These are phyloP conservation scores for Euphydryas editha DNA, from an alignment of 2,888 invertebrate species.

Conservation along the genomic window DNA sequence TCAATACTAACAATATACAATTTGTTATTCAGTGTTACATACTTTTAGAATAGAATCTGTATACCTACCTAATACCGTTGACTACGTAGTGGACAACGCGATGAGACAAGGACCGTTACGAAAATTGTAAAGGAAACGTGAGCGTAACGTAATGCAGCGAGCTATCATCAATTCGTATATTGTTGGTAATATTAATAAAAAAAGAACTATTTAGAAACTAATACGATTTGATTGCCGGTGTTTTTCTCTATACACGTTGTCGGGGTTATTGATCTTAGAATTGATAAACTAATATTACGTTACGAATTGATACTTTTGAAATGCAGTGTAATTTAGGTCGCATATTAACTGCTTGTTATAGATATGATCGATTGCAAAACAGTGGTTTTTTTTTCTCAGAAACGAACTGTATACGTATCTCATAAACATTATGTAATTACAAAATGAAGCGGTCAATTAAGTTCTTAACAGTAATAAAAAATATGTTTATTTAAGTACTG, in stretches of 20 bases:
- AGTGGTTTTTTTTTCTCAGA: background rate
- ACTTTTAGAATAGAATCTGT: conserved; percentile 67
- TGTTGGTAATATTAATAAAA: conserved; percentile 51
- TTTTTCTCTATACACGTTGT: conserved; percentile 38
- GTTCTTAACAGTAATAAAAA: conserved; percentile 51
- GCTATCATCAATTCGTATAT: conserved; percentile 58
- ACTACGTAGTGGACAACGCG: conserved; percentile 58
- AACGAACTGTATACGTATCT: background rate
- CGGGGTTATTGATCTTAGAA: conserved; percentile 42
- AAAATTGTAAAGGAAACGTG: conserved; percentile 70
- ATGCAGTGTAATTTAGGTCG: conserved; percentile 26
- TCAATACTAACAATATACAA: conserved; percentile 59
- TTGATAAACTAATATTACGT: conserved; percentile 33
- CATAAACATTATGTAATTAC: conserved; percentile 13
- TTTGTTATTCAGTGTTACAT: conserved; percentile 44
- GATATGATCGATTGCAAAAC: conserved; percentile 15
- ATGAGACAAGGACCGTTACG: conserved; percentile 65
- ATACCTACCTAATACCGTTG: conserved; percentile 67
- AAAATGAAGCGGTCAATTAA: conserved; percentile 28
- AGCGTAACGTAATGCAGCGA: conserved; percentile 58
- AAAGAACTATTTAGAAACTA: conserved; percentile 50
- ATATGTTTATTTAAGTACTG: conserved; percentile 38
- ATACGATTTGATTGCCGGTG: conserved; percentile 45
- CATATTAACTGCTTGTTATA: conserved; percentile 10
- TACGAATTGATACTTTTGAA: conserved; percentile 21